A percentile compares a stretch with the other conserved stretches of the same genome.
Evolutionary conservation across 2,797 vertebrate genomes (phyloP).

Genomic region (Thunnus albacares): DNA sequence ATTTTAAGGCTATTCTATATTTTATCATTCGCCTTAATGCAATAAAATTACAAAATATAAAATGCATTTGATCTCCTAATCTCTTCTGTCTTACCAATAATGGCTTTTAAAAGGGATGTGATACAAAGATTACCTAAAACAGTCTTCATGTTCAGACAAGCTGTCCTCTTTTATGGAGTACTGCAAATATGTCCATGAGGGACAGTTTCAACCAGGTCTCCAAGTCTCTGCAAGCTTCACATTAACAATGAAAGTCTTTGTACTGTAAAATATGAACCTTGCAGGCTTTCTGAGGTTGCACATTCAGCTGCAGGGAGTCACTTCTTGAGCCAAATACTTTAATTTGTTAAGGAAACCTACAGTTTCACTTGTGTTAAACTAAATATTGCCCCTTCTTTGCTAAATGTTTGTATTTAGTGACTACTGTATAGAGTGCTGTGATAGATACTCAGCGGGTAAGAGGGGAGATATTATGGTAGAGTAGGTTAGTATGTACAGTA

Average conservation of each 20-base stretch:
- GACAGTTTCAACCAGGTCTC: not conserved
- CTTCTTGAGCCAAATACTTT: not conserved
- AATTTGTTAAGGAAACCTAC: no score
- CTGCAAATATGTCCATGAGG: not conserved
- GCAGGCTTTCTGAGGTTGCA: no score
- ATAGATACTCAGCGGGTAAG: no score
- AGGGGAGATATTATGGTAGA: no score
- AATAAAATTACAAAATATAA: constrained; percentile 66
- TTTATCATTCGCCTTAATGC: constrained; percentile 75
- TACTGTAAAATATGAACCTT: not conserved
- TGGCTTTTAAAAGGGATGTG: not conserved
- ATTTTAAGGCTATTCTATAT: constrained; percentile 56
- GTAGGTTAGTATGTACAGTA: no score
- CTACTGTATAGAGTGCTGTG: no score
- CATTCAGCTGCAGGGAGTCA: no score
- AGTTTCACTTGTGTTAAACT: not conserved
- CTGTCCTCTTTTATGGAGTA: not conserved
- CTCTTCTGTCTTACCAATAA: not conserved
- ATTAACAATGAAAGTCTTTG: not conserved
- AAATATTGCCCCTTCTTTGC: not conserved
- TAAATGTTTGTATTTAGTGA: no score
- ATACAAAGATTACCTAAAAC: not conserved
- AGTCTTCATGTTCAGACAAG: not conserved
- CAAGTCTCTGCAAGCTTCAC: not conserved
- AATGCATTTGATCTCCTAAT: not conserved